Evolutionary conservation across 2,113 vertebrate genomes (phyloP), one percentile per base, ranked within the genome.

Genomic region (Corydoras maculifer): DNA sequence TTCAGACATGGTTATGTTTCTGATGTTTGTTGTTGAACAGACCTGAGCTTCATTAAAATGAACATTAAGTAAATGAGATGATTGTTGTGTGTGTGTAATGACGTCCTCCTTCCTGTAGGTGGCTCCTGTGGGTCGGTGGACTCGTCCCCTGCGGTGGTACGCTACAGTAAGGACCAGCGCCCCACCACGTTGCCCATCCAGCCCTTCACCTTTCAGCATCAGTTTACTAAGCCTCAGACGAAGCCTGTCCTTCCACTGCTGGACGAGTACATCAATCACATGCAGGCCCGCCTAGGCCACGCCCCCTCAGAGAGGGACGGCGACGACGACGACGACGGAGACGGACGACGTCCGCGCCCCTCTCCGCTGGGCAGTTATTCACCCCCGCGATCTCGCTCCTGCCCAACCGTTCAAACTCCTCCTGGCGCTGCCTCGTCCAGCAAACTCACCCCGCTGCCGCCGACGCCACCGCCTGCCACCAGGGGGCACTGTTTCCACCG

Each of bases 191-290:
- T 99, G 78, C 97, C 97, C 77, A 99, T 99, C 84, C 97, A 99
- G 85, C 95, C 96, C 51, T 99, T 99, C 78, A 94, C 94, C 83
- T 94, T 99, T 82, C 95, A 97, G 82, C 97, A 98, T 80, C 94
- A 94, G 83, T 93, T 99, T 69, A 83, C 87, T 70, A 92, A 90
- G 80, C 73, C 85, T 0, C 83, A 92, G 75, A 74, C 90, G 66
- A 96, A 94, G 85, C 86, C 87, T 0, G 75, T 91, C 60, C 92
- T 90, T 62, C 93, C 93, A 10, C 90, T 94, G 78, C 91, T 93
- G 76, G 90, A 90, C 53, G 92, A 90, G 79, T 89, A 92, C 78
- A 86, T 92, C 25, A 91, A 91, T n/a, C 93, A 93, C 5, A 92
- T 95, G 86, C 94, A 93, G 84, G 85, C 80, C 79, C 78, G 86